Percentiles rank a stretch among this genome's conserved stretches.
phyloP scores from a whole-genome alignment of 1,140 invertebrate genomes.

The Maniola jurtina region DNA sequence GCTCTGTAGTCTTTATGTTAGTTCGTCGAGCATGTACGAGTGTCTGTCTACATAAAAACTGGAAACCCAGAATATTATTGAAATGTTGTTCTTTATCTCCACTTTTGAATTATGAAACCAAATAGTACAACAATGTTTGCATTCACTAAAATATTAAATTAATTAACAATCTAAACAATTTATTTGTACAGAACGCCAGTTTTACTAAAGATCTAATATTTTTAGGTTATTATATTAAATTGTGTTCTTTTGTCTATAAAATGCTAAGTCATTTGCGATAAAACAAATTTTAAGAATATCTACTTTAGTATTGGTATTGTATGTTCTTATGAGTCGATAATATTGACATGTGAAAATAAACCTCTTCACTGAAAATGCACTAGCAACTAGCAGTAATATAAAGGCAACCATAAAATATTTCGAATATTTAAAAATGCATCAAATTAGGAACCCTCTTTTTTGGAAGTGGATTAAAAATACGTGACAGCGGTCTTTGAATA shows the following conservation, averaged over 20 bases:
- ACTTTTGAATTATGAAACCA: conserved; percentile 22
- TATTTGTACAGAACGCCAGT: conserved; percentile 1
- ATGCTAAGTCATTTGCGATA: conserved; percentile 26
- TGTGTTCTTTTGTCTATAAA: conserved; percentile 12
- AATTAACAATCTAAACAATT: background rate
- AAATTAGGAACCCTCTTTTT: too few relatives aligned
- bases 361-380: too few relatives aligned
- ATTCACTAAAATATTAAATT: conserved; percentile 27
- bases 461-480: too few relatives aligned
- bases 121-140: conserved; percentile 38
- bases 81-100: background rate
- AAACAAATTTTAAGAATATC: conserved; percentile 12
- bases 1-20: too few relatives aligned
- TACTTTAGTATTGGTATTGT: conserved; percentile 2
- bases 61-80: background rate
- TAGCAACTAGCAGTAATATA: too few relatives aligned
- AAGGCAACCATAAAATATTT: too few relatives aligned
- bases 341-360: background rate
- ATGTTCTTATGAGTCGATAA: background rate
- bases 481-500: too few relatives aligned
- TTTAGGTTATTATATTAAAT: conserved; percentile 14
- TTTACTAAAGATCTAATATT: background rate
- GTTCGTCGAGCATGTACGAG: too few relatives aligned
- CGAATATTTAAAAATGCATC: too few relatives aligned
- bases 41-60: too few relatives aligned